phyloP scores from a whole-genome alignment of 2,797 vertebrate genomes.

The Halcyon badia region DNA sequence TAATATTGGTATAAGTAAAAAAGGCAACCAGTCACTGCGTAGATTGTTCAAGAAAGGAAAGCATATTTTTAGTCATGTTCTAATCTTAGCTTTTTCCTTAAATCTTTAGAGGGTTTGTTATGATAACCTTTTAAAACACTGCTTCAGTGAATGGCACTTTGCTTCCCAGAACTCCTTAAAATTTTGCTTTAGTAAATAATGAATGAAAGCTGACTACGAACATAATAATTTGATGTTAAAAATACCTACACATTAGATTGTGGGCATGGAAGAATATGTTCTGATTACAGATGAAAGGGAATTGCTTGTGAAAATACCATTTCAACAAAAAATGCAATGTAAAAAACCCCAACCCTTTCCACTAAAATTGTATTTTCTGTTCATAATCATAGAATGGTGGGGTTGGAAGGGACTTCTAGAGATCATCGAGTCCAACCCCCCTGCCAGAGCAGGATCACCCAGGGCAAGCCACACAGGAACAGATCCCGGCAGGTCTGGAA shows the following conservation, averaged over 20 bases:
- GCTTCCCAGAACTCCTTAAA: background rate
- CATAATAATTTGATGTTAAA: background rate
- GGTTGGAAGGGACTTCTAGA: too few relatives aligned
- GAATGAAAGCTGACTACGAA: background rate
- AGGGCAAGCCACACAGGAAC: too few relatives aligned
- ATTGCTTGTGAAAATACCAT: background rate
- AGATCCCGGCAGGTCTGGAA: too few relatives aligned
- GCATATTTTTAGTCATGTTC: background rate
- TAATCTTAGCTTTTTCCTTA: constrained; percentile 1
- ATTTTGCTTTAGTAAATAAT: constrained; percentile 4
- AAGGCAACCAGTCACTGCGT: background rate
- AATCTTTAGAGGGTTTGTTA: background rate
- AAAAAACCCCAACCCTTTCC: background rate
- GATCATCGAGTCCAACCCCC: too few relatives aligned
- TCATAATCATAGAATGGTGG: background rate
- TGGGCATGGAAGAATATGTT: background rate
- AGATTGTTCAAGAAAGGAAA: background rate
- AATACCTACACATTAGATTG: background rate
- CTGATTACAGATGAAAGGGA: background rate
- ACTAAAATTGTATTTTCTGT: background rate
- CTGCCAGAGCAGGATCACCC: too few relatives aligned
- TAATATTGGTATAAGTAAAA: background rate
- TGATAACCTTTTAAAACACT: background rate
- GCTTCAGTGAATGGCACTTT: background rate
- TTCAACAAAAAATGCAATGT: background rate